Conservation (phyloP, 2,888 invertebrate species). For the Celastrina argiolus region DNA sequence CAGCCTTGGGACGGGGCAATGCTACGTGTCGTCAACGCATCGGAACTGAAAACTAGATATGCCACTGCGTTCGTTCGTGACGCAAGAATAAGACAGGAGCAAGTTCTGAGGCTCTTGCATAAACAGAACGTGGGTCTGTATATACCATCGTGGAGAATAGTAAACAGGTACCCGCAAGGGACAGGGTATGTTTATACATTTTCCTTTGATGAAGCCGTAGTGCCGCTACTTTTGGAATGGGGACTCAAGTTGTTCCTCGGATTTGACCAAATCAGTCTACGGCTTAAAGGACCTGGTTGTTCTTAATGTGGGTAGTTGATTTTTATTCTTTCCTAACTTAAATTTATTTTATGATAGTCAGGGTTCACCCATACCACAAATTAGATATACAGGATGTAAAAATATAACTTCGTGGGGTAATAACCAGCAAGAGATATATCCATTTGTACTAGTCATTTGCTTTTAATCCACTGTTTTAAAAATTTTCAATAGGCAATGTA, state of each 20-base stretch:
- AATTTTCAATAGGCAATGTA: too few relatives aligned
- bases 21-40: background rate
- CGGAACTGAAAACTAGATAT: background rate
- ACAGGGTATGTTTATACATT: background rate
- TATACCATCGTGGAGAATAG: background rate
- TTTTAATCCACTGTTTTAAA: too few relatives aligned
- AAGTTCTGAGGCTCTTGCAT: background rate
- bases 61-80: background rate
- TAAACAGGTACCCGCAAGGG: background rate
- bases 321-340: too few relatives aligned
- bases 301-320: background rate
- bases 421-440: too few relatives aligned
- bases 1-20: background rate
- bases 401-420: too few relatives aligned
- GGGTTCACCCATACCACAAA: too few relatives aligned
- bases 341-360: too few relatives aligned
- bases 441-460: too few relatives aligned
- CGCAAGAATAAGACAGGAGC: background rate
- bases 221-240: background rate
- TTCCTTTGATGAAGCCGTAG: background rate
- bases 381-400: too few relatives aligned
- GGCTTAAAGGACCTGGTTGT: background rate
- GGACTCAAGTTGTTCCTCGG: background rate
- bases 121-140: background rate
- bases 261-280: background rate